These are phyloP conservation scores for human (Homo sapiens) DNA, from an alignment of 2,113 vertebrate genomes.

Conservation along the genomic window DNA sequence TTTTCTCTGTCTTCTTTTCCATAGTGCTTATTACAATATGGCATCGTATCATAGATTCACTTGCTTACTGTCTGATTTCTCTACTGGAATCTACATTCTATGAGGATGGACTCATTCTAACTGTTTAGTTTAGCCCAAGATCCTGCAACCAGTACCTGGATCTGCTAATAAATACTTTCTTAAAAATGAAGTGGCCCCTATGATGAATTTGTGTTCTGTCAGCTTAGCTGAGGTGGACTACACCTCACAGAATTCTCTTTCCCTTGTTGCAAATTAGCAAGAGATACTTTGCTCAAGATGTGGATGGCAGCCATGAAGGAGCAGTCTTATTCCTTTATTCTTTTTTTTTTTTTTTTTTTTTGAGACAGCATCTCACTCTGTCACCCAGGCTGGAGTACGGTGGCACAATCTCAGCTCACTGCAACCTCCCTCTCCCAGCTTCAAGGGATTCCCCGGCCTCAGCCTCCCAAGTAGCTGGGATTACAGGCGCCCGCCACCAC, in stretches of 20 bases:
- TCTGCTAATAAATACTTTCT: background rate
- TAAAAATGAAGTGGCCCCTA: background rate
- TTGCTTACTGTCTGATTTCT: background rate
- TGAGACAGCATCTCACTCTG: no score
- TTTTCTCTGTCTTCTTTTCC: background rate
- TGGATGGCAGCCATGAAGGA: background rate
- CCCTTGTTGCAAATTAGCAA: background rate
- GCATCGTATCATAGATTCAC: background rate
- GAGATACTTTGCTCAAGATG: background rate
- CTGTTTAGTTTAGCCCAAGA: background rate
- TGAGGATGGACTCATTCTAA: background rate
- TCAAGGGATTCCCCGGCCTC: no score
- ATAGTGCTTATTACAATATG: background rate
- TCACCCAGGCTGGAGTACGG: no score
- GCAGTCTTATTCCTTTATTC: background rate
- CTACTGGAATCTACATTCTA: background rate
- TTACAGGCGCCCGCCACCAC: no score
- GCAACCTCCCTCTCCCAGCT: no score
- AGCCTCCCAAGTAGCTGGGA: no score
- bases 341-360: no score
- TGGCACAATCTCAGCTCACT: no score
- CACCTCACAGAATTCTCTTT: background rate
- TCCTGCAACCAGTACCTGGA: background rate
- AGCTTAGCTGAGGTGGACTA: background rate
- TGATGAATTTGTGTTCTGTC: background rate